phyloP scores from a whole-genome alignment of 2,888 invertebrate genomes.

The Xestia xanthographa region DNA sequence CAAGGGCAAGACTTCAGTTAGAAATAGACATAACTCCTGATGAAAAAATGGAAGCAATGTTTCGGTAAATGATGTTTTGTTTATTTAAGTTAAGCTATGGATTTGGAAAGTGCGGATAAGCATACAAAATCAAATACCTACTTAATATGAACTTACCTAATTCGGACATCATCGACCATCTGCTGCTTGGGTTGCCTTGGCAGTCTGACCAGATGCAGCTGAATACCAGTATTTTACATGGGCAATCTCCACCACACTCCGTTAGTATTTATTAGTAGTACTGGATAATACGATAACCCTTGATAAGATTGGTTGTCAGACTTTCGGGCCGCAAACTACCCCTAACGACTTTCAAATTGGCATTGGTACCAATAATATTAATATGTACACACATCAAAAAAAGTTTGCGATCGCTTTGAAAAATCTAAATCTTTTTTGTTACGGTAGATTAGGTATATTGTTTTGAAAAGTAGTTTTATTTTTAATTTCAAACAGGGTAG shows the following conservation, averaged over 20 bases:
- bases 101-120: neutral
- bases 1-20: conserved; percentile 35
- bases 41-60: conserved; percentile 42
- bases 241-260: no score
- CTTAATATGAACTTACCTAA: no score
- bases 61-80: neutral
- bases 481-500: no score
- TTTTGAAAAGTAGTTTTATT: no score
- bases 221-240: neutral
- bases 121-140: neutral
- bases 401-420: no score
- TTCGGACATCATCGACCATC: neutral
- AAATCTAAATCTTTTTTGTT: no score
- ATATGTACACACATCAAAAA: no score
- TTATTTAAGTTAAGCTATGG: neutral
- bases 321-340: neutral
- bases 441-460: no score
- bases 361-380: no score
- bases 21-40: conserved; percentile 36
- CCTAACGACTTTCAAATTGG: neutral
- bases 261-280: neutral
- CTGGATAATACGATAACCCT: neutral
- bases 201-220: no score
- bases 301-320: neutral
- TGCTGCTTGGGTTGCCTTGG: neutral